Evolutionary conservation across 2,888 invertebrate genomes (phyloP), one percentile per base, ranked within the genome.

Genomic region (Macrosiphum euphorbiae): DNA sequence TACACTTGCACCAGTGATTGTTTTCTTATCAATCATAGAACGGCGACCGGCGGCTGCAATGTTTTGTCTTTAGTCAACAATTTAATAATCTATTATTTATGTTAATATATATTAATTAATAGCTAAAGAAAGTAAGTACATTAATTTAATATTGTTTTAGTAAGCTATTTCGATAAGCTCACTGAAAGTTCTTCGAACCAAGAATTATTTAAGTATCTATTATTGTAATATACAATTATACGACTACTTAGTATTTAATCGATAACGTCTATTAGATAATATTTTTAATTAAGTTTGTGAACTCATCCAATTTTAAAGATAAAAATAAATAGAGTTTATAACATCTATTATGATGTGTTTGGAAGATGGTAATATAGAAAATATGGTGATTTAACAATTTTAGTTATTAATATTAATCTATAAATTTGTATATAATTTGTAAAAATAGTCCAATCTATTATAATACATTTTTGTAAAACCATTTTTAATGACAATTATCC

Each of bases 221-320:
- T 88, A 88, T 44, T 88, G 35, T 88, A 88, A 52, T 88, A 88
- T 88, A 52, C 8, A 88, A 88, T 52, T 35, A 52, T 41, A 88
- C 28, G 26, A 28, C 44, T 13, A 41, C 1, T 11, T 41, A 52
- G 20, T 55, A 41, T 1, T 47, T 28, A 61, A 89, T 44, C 3
- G 44, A 89, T 44, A 20, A 47, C 61, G 41, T 41, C 20, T 91
- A n/a, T 11, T 47, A 86, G 85, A 47, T 78, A 35, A 47, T 8
- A 58, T 85, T 50, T 90, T 78, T 55, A 85, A 84, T 84, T 91
- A 84, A 55, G 52, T 85, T 55, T 85, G 50, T 91, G 47, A 91
- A 85, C 78, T 84, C 52, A 26, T 91, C 41, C 84, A 28, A 55
- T 52, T 84, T 85, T 84, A 26, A 84, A 28, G 84, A 84, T 91